Evolutionary conservation across 2,113 vertebrate genomes (phyloP), one percentile per base, ranked within the genome.

Genomic region (Oreochromis aureus): DNA sequence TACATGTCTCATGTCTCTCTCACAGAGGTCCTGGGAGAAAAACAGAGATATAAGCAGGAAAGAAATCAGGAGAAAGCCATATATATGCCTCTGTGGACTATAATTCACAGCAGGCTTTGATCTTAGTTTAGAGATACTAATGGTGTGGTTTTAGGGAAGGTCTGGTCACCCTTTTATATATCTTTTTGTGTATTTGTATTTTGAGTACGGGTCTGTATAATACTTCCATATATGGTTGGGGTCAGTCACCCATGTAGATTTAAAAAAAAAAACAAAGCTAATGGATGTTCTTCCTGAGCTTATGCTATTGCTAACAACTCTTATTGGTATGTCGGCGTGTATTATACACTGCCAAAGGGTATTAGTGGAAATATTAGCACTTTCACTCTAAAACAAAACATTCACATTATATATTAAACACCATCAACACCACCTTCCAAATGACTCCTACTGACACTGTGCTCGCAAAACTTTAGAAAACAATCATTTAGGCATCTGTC

Each of bases 21-120:
- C 73, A 54, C 56, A 30, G 36, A 27, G 36, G 79, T 63, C 81
- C 82, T 82, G 58, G 12, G 56, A 91, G 86, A 80, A 81, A 82
- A 81, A 78, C 39, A 83, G 78, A 81, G 19, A 91, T 80, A 86
- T 87, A 83, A 82, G 78, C 76, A 84, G 85, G 69, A 55, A 86
- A 61, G 24, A 89, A 54, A 91, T 80, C 86, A 51, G 30, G 73
- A 87, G 27, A 91, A 79, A 87, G 30, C 53, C 44, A 66, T 79
- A 44, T 66, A 87, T 71, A 79, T 58, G 86, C 61, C 82, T 92
- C 86, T 83, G 85, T 7, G 63, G 88, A 81, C 83, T 58, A 18
- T 83, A 90, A 90, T 92, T 91, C 89, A 63, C 82, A 81, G 66
- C 76, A 39, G 18, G 92, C 92, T 95, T 95, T 94, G 89, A 95